These are phyloP conservation scores for Hepsetus odoe DNA, from an alignment of 2,113 vertebrate genomes.

Conservation along the genomic window DNA sequence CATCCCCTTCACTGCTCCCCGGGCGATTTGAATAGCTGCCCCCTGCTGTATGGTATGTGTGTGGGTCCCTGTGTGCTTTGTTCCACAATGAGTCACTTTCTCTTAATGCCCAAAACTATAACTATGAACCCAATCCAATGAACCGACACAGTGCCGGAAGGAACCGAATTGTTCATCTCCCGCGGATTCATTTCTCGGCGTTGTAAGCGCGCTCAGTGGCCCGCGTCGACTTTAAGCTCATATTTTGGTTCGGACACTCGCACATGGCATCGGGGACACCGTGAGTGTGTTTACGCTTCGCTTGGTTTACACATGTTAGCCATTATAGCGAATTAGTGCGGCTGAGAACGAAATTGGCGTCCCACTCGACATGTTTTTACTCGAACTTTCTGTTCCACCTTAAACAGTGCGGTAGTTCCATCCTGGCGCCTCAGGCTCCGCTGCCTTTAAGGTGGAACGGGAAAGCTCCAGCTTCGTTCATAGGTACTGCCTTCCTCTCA, in stretches of 20 bases:
- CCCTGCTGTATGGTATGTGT: no score
- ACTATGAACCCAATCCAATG: no score
- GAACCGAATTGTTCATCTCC: no score
- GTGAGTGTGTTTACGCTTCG: constrained; percentile 61
- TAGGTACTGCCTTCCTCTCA: no score
- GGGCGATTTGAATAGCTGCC: no score
- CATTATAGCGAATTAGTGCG: constrained; percentile 26
- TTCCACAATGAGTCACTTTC: no score
- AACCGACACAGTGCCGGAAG: no score
- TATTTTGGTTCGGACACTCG: background rate
- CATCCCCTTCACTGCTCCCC: no score
- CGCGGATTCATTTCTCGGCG: background rate
- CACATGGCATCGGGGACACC: constrained; percentile 76
- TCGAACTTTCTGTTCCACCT: background rate
- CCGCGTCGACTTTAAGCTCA: background rate
- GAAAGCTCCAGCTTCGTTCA: no score
- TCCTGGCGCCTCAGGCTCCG: no score
- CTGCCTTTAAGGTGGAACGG: background rate
- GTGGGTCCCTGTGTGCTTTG: no score
- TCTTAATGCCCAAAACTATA: no score
- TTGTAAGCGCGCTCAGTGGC: background rate
- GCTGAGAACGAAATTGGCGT: fast-evolving
- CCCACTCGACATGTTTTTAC: background rate
- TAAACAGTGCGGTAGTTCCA: background rate
- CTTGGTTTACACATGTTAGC: background rate